These are phyloP conservation scores for Helicoverpa assulta DNA, from an alignment of 2,888 invertebrate species.

Conservation along the genomic window DNA sequence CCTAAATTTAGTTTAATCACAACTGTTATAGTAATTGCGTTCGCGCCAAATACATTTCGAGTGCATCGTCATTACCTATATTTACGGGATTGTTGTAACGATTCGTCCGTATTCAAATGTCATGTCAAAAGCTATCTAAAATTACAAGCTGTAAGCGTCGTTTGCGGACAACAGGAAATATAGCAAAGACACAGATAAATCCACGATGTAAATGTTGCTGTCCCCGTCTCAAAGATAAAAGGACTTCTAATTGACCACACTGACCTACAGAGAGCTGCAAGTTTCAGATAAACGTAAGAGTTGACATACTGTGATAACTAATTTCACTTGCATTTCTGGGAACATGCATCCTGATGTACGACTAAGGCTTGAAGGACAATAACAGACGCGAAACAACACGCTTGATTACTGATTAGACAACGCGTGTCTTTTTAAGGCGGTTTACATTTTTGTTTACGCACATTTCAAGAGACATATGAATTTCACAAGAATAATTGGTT, in stretches of 20 bases:
- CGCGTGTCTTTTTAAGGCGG: conserved; percentile 15
- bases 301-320: conserved; percentile 60
- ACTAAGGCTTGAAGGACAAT: conserved; percentile 53
- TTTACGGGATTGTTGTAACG: not conserved
- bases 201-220: conserved; percentile 21
- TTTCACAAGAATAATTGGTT: conserved; percentile 14
- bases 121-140: conserved; percentile 3
- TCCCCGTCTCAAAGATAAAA: conserved; percentile 39
- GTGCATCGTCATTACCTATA: not conserved
- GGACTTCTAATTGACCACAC: conserved; percentile 47
- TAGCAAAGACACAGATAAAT: conserved; percentile 23
- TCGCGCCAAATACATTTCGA: conserved; percentile 21
- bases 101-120: not conserved
- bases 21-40: conserved; percentile 32
- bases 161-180: conserved; percentile 17
- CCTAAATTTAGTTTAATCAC: conserved; percentile 30
- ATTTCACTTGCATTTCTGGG: conserved; percentile 53
- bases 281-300: conserved; percentile 47
- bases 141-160: not conserved
- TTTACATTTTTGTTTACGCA: conserved; percentile 15
- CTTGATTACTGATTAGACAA: conserved; percentile 61
- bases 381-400: conserved; percentile 40
- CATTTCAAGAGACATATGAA: conserved; percentile 9
- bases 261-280: conserved; percentile 52
- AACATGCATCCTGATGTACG: conserved; percentile 59